Evolutionary conservation across 2,113 vertebrate genomes (phyloP).

Genomic region (Sebastes fasciatus): DNA sequence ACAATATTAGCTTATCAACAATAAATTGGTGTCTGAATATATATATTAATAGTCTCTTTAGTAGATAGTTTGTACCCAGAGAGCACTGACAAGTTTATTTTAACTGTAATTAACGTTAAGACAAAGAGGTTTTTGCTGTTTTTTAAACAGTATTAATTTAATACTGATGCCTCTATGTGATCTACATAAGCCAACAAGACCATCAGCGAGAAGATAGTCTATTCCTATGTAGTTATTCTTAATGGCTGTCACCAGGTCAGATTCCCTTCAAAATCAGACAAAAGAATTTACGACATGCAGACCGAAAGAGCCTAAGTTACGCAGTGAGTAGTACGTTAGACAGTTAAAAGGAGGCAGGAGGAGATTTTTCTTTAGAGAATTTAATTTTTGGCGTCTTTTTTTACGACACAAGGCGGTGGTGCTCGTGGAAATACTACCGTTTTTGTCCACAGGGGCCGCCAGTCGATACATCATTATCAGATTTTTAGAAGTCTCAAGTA

Average conservation of each 20-base stretch:
- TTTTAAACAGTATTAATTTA: no score
- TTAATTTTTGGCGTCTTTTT: background rate
- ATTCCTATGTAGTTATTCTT: background rate
- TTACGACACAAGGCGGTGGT: background rate
- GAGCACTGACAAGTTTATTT: background rate
- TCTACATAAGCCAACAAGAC: background rate
- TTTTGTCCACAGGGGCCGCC: background rate
- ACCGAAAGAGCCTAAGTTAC: background rate
- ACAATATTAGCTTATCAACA: background rate
- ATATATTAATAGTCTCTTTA: background rate
- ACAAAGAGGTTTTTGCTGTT: no score
- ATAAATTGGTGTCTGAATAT: background rate
- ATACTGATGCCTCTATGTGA: background rate
- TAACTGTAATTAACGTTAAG: background rate
- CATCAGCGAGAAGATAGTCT: background rate
- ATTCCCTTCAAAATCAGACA: background rate
- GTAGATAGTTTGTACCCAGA: constrained; percentile 2
- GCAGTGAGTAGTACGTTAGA: background rate
- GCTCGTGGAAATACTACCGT: background rate
- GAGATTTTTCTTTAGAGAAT: background rate
- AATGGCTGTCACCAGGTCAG: background rate
- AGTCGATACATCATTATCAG: background rate
- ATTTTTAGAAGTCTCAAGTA: background rate
- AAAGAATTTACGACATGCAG: background rate
- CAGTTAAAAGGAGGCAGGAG: background rate